Evolutionary conservation across 2,113 vertebrate genomes (phyloP).

Genomic region (Actenoides hombroni): DNA sequence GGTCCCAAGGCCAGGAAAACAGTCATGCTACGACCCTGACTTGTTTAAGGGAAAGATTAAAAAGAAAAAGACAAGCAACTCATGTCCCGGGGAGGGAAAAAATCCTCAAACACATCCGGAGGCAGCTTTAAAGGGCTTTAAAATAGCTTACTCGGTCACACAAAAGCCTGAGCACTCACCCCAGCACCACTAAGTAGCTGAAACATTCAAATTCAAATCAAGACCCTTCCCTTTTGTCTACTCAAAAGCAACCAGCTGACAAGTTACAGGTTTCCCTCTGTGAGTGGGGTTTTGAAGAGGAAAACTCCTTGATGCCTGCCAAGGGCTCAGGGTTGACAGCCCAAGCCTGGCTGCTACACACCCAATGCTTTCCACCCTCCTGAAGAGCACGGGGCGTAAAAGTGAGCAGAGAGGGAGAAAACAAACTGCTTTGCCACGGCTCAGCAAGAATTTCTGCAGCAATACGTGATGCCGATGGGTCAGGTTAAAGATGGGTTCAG

Average conservation of each 20-base stretch:
- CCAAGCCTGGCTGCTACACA: background rate
- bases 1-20: background rate
- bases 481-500: background rate
- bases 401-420: background rate
- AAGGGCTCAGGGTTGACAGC: background rate
- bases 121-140: background rate
- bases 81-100: background rate
- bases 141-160: background rate
- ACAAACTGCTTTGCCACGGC: background rate
- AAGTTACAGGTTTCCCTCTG: background rate
- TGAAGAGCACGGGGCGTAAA: background rate
- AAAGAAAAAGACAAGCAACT: background rate
- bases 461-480: background rate
- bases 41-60: background rate
- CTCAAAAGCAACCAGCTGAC: background rate
- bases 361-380: background rate
- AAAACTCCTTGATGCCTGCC: background rate
- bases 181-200: background rate
- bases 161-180: background rate
- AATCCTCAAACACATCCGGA: background rate
- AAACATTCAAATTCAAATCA: slow-evolving; percentile 22
- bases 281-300: background rate
- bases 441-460: background rate
- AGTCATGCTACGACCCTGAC: background rate
- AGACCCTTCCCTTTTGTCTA: background rate